These are phyloP conservation scores for Hirtodrosophila cameraria DNA, from an alignment of 2,888 invertebrate genomes.

Conservation along the genomic window DNA sequence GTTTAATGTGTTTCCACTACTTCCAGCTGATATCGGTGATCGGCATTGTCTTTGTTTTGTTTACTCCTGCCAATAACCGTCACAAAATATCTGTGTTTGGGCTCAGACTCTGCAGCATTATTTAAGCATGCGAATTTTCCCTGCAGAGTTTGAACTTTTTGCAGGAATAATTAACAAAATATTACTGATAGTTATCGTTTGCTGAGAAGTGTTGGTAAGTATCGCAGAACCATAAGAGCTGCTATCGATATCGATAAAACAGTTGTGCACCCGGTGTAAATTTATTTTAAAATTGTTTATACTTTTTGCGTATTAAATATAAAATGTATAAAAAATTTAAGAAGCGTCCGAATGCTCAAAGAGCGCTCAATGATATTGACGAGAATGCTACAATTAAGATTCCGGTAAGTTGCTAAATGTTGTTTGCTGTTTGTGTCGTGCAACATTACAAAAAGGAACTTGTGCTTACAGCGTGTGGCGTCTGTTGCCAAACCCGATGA, in stretches of 20 bases:
- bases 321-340: conserved; percentile 56
- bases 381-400: conserved; percentile 80
- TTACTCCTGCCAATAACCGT: too few species aligned
- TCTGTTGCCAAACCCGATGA: conserved; percentile 25
- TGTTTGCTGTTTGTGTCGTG: too few species aligned
- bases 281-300: conserved; percentile 36
- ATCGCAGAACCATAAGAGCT: not conserved
- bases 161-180: too few species aligned
- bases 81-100: too few species aligned
- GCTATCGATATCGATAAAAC: conserved; percentile 10
- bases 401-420: conserved; percentile 55
- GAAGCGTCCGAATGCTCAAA: conserved; percentile 46
- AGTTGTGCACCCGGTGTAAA: conserved; percentile 1
- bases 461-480: conserved; percentile 34
- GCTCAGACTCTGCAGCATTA: too few species aligned
- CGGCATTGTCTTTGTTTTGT: too few species aligned
- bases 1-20: not conserved
- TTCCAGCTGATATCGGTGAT: too few species aligned
- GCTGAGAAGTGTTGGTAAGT: too few species aligned
- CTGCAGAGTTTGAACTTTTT: too few species aligned
- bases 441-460: too few species aligned
- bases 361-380: conserved; percentile 73
- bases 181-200: too few species aligned
- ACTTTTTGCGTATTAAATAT: not conserved
- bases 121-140: too few species aligned